phyloP scores from a whole-genome alignment of 1,140 invertebrate species.

The Plectrocnemia conspersa region DNA sequence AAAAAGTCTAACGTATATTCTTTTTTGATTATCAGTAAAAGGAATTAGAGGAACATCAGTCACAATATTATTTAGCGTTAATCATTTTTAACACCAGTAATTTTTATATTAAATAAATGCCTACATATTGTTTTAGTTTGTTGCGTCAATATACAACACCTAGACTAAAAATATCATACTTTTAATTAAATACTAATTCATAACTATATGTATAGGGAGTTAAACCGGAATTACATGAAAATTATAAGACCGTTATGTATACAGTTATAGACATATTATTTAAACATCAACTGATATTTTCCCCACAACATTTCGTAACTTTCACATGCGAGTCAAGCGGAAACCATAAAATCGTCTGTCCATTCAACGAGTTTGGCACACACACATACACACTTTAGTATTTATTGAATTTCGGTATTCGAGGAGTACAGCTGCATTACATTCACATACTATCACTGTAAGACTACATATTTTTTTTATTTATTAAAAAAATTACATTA shows the following conservation, averaged over 20 bases:
- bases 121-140: slow-evolving; percentile 29
- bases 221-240: neutral
- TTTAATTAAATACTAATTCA: slow-evolving; percentile 24
- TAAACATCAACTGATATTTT: neutral
- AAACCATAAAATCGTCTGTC: slow-evolving; percentile 1
- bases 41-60: slow-evolving; percentile 51
- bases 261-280: too few species aligned
- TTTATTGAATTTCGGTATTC: slow-evolving; percentile 9
- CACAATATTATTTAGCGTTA: slow-evolving; percentile 39
- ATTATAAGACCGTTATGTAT: neutral
- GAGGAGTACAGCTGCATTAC: slow-evolving; percentile 17
- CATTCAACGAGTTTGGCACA: slow-evolving; percentile 31
- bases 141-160: slow-evolving; percentile 32
- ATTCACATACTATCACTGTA: slow-evolving; percentile 23
- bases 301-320: neutral
- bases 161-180: slow-evolving; percentile 31
- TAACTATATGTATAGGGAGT: slow-evolving; percentile 8
- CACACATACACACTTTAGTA: slow-evolving; percentile 21
- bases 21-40: too few species aligned
- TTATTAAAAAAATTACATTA: slow-evolving; percentile 30
- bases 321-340: neutral
- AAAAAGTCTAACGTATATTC: slow-evolving; percentile 40
- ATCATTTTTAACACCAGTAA: slow-evolving; percentile 32
- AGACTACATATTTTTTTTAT: slow-evolving; percentile 23
- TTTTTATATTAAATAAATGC: slow-evolving; percentile 30